Evolutionary conservation across 2,888 invertebrate genomes (phyloP), one percentile per base, ranked within the genome.

Genomic region (Drosophila anomelani): DNA sequence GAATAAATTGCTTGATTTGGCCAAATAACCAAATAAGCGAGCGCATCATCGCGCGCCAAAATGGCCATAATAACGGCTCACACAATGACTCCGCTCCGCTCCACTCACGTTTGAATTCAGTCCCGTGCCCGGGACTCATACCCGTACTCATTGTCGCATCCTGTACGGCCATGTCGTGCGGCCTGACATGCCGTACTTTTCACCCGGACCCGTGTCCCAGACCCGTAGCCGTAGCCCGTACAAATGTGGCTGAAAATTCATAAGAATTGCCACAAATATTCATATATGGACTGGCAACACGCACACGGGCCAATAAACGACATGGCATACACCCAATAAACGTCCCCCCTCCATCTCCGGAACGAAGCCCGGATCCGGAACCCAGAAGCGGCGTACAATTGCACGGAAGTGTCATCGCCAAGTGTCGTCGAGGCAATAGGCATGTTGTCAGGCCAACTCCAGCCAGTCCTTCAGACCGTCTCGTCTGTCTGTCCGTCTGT

Each of bases 181-280:
- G 60, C 56, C 59, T 57, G 43, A 47, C 81, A 77, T 76, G 58
- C 43, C 54, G 41, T 57, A 75, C 53, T 47, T 32, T 66, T 66
- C 26, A 34, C 59, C 59, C 32, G n/a, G 2, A 32, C 54, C 56
- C 55, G 17, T 4, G 23, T 4, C 59, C n/a, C 26, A 8, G 7
- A 70, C 67, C 58, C n/a, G 10, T n/a, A 8, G 34, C 57, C 29
- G n/a, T 29, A 71, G 78, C 80, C 26, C 54, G 49, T 68, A 58
- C 39, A 61, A 54, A 54, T 66, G 75, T 67, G 87, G 72, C 87
- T 78, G 88, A 85, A 89, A 89, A 85, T 88, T 85, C 90, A 85
- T 85, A 85, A 85, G 84, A 89, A 84, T 82, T 89, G 80, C 86
- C 90, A 75, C 84, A 84, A 88, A 84, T 89, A 89, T 89, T 89